Conservation (phyloP, 2,888 invertebrate species). For the Taenaris catops region DNA sequence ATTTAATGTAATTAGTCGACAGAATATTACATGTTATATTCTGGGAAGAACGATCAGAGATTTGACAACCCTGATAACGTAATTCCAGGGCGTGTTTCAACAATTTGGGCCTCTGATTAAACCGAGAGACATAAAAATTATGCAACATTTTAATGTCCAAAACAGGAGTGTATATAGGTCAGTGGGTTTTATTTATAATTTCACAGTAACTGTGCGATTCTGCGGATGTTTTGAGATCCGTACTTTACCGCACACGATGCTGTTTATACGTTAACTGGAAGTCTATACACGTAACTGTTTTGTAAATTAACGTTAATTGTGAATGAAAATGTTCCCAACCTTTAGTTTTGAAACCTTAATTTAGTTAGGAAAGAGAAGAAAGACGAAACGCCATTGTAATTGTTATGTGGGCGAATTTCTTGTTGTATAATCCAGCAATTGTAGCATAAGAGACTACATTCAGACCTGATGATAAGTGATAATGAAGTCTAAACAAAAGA, state of each 20-base stretch:
- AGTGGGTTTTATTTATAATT: conserved; percentile 60
- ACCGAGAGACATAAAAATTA: conserved; percentile 50
- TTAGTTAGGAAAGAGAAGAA: conserved; percentile 2
- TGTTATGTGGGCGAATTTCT: too few relatives aligned
- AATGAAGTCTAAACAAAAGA: too few relatives aligned
- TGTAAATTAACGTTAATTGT: conserved; percentile 29
- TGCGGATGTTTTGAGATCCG: conserved; percentile 59
- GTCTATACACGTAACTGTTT: conserved; percentile 35
- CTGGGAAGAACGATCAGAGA: too few relatives aligned
- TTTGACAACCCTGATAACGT: too few relatives aligned
- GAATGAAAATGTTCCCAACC: conserved; percentile 22
- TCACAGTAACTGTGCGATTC: conserved; percentile 59
- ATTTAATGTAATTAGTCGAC: too few relatives aligned
- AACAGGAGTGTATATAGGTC: conserved; percentile 62
- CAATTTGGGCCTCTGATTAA: conserved; percentile 33
- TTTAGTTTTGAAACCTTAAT: conserved; percentile 13
- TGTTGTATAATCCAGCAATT: too few relatives aligned
- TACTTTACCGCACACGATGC: conserved; percentile 42
- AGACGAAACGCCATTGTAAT: too few relatives aligned
- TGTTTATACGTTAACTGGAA: conserved; percentile 41
- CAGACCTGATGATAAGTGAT: too few relatives aligned
- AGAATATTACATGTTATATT: too few relatives aligned
- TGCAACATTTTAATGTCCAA: conserved; percentile 61
- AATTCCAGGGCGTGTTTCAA: too few relatives aligned
- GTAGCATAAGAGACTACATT: too few relatives aligned